These are phyloP conservation scores for Andrena marginata DNA, from an alignment of 2,888 invertebrate genomes.

Conservation along the genomic window DNA sequence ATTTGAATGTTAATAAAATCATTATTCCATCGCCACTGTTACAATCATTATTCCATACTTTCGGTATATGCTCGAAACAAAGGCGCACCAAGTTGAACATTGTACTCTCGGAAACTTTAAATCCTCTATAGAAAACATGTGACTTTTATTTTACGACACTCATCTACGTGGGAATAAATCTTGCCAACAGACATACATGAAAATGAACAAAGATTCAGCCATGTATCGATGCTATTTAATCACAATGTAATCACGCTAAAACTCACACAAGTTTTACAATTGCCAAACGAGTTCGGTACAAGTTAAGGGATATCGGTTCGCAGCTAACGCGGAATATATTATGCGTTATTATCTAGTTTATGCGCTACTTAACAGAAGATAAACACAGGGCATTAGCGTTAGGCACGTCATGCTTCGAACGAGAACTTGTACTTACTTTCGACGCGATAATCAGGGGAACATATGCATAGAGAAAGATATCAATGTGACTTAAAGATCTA, in stretches of 20 bases:
- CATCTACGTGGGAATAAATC: constrained; percentile 23
- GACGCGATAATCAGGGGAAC: constrained; percentile 41
- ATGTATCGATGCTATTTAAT: constrained; percentile 39
- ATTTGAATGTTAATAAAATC: constrained; percentile 28
- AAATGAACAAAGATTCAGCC: constrained; percentile 43
- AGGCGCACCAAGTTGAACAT: constrained; percentile 5
- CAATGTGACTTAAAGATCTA: constrained; percentile 56
- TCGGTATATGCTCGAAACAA: constrained; percentile 9
- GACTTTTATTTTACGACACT: constrained; percentile 22
- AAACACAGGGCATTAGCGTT: constrained; percentile 40
- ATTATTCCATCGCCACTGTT: constrained; percentile 19
- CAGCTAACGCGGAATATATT: constrained; percentile 4
- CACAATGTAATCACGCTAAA: constrained; percentile 40
- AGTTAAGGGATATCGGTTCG: not conserved
- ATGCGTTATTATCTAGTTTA: constrained; percentile 28
- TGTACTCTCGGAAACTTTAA: not conserved
- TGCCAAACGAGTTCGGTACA: not conserved
- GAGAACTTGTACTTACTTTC: constrained; percentile 56
- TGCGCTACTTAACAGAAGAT: constrained; percentile 43
- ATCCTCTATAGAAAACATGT: not conserved
- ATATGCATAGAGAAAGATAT: constrained; percentile 34
- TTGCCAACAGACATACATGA: constrained; percentile 15
- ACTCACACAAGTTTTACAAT: constrained; percentile 19
- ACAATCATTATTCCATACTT: constrained; percentile 4
- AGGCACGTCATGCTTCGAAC: constrained; percentile 48